phyloP scores from a whole-genome alignment of 2,113 vertebrate species.

The Clarias magur region DNA sequence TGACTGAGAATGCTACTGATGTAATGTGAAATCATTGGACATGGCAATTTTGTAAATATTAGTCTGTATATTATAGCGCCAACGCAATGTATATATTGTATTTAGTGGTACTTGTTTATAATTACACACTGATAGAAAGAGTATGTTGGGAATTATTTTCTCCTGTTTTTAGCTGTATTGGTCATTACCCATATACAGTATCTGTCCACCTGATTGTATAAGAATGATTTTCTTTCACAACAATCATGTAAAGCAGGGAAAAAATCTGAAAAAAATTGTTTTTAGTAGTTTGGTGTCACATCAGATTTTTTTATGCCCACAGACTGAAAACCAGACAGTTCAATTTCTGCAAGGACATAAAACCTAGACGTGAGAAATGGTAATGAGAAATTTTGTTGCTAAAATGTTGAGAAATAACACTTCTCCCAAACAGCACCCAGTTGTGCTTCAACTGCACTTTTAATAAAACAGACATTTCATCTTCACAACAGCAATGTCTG shows the following conservation, averaged over 20 bases:
- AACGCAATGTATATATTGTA: too few species aligned
- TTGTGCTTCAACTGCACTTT: constrained; percentile 81
- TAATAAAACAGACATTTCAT: constrained; percentile 86
- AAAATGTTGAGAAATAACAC: constrained; percentile 57
- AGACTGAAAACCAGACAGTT: not conserved
- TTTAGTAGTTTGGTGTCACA: not conserved
- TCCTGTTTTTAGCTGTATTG: not conserved
- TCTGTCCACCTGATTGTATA: not conserved
- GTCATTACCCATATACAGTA: not conserved
- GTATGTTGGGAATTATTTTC: not conserved
- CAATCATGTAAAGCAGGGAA: not conserved
- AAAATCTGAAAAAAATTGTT: not conserved
- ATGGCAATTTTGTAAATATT: not conserved
- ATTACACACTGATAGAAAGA: not conserved
- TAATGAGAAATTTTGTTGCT: not conserved
- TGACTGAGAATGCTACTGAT: not conserved
- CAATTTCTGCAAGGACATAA: not conserved
- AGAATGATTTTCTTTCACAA: not conserved
- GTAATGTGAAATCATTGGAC: not conserved
- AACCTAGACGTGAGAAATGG: not conserved
- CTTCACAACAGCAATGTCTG: constrained; percentile 85
- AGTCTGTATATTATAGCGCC: not conserved
- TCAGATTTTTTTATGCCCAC: not conserved
- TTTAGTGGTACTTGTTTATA: not conserved
- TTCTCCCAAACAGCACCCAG: constrained; percentile 74